These are phyloP conservation scores for Zaprionus bogoriensis DNA, from an alignment of 2,888 invertebrate genomes.

Conservation along the genomic window DNA sequence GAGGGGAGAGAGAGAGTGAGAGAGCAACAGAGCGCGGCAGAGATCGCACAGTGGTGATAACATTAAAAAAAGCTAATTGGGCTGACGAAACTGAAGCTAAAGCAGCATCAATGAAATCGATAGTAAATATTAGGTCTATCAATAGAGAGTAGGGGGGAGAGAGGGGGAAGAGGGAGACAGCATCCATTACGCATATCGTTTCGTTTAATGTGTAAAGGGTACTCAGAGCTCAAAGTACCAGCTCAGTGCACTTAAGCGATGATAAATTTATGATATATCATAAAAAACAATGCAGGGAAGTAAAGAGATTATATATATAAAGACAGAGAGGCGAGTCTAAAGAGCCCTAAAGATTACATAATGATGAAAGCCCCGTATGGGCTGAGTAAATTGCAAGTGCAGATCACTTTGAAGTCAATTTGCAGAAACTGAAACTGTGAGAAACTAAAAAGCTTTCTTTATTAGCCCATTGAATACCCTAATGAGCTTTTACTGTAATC, in stretches of 20 bases:
- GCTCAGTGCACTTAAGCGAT: not conserved
- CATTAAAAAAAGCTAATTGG: slow-evolving; percentile 48
- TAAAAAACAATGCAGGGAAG: not conserved
- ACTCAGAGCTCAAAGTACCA: not conserved
- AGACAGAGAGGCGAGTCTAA: no score
- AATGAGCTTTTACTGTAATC: no score
- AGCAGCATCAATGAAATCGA: not conserved
- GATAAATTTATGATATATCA: slow-evolving; percentile 2
- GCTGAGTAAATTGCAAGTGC: not conserved
- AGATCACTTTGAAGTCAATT: not conserved
- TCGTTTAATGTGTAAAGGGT: not conserved
- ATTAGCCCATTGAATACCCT: no score
- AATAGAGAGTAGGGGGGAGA: no score
- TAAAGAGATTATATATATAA: not conserved
- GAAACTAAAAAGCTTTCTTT: no score
- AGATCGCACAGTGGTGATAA: slow-evolving; percentile 50
- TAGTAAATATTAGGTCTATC: not conserved
- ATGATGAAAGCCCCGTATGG: not conserved
- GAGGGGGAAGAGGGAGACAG: not conserved
- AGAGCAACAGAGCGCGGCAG: no score
- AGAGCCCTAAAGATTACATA: not conserved
- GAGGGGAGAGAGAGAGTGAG: not conserved
- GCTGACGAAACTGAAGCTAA: slow-evolving; percentile 27
- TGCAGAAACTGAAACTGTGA: no score
- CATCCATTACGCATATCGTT: not conserved